Evolutionary conservation across 2,113 vertebrate genomes (phyloP).

Genomic region (Tachysurus fulvidraco): DNA sequence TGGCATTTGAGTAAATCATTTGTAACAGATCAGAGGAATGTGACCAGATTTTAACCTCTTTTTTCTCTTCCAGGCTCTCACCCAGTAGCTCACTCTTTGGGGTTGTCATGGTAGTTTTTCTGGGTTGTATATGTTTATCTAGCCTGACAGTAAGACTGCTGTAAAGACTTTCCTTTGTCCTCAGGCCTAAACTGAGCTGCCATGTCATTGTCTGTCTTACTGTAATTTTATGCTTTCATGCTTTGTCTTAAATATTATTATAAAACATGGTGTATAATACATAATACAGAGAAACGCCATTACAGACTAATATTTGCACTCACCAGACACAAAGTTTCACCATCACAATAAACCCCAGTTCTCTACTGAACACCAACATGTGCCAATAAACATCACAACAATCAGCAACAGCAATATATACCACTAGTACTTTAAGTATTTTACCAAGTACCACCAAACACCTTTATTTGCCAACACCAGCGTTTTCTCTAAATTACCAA

Average conservation of each 20-base stretch:
- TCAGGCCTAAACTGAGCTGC: not conserved
- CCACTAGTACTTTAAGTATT: not conserved
- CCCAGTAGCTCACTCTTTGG: conserved; percentile 53
- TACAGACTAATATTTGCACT: not conserved
- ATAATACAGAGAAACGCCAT: not conserved
- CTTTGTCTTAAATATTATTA: not conserved
- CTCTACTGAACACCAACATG: not conserved
- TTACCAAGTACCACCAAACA: not conserved
- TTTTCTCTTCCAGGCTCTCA: conserved; percentile 40
- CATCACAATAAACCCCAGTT: not conserved
- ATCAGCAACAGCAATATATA: too few species aligned
- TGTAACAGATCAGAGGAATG: conserved; percentile 57
- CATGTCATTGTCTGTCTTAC: not conserved
- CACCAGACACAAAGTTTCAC: not conserved
- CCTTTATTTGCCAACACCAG: not conserved
- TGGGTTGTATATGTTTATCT: not conserved
- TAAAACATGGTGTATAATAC: not conserved
- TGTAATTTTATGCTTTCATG: not conserved
- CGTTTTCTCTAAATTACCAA: not conserved
- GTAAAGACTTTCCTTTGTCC: not conserved
- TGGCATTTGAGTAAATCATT: conserved; percentile 14
- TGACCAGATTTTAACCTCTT: conserved; percentile 58
- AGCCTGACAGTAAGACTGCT: not conserved
- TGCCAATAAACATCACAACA: not conserved
- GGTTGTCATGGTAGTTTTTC: not conserved